Percentiles rank a stretch among this genome's conserved stretches.
phyloP scores from a whole-genome alignment of 2,888 invertebrate genomes.

The Byasa hedistus region DNA sequence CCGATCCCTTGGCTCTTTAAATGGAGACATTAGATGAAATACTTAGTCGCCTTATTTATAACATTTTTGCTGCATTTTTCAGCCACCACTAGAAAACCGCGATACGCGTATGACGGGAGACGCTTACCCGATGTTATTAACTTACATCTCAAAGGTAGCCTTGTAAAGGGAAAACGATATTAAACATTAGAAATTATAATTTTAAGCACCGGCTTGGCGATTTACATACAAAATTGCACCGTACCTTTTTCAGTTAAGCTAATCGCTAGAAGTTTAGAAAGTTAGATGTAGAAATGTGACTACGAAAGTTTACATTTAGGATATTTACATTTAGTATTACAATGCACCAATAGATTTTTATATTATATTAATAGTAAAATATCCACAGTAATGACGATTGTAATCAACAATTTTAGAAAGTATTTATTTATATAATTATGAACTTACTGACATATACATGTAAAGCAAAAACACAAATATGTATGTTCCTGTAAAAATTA shows the following conservation, averaged over 20 bases:
- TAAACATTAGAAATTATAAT: slow-evolving; percentile 13
- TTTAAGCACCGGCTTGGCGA: slow-evolving; percentile 24
- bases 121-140: slow-evolving; percentile 68
- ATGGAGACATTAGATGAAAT: background rate
- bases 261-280: slow-evolving; percentile 27
- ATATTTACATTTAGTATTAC: background rate
- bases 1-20: background rate
- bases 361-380: background rate
- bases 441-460: no score
- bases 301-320: slow-evolving; percentile 12
- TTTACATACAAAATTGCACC: slow-evolving; percentile 22
- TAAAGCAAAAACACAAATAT: no score
- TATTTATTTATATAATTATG: no score
- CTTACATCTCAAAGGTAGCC: slow-evolving; percentile 74
- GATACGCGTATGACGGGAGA: slow-evolving; percentile 71
- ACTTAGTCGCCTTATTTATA: background rate
- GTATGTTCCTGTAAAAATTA: no score
- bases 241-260: slow-evolving; percentile 18
- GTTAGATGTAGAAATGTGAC: background rate
- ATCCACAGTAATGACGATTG: background rate
- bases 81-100: slow-evolving; percentile 58
- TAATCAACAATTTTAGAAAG: no score
- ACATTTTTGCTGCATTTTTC: slow-evolving; percentile 43
- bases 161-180: slow-evolving; percentile 24
- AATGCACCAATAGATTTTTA: background rate